Evolutionary conservation across 2,113 vertebrate species (phyloP).

Genomic region (Vidua macroura): DNA sequence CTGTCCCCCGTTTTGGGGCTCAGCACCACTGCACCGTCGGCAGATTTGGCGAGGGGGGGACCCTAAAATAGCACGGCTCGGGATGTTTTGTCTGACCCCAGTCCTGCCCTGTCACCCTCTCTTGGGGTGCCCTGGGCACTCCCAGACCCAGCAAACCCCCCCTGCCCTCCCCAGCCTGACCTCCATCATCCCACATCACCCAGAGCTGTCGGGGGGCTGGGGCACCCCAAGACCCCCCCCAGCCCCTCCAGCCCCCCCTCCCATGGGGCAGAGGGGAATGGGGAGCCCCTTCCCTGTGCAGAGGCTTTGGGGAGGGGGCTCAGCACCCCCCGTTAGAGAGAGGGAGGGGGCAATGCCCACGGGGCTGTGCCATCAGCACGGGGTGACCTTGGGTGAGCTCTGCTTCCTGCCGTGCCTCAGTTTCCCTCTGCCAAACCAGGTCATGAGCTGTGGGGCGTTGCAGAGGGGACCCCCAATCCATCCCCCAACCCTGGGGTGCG

Average conservation of each 20-base stretch:
- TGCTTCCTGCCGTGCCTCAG: neutral
- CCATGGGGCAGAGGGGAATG: neutral
- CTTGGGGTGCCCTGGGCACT: neutral
- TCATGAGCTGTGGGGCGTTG: neutral
- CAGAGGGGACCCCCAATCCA: neutral
- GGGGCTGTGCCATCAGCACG: neutral
- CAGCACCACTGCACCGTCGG: rapidly evolving
- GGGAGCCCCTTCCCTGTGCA: rapidly evolving
- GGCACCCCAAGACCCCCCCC: neutral
- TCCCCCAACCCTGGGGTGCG: too few species aligned
- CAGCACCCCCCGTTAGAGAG: neutral
- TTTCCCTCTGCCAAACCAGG: neutral
- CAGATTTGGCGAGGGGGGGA: neutral
- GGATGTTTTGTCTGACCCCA: neutral
- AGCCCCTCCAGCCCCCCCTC: neutral
- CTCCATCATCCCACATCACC: neutral
- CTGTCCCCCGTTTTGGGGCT: neutral
- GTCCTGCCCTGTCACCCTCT: neutral
- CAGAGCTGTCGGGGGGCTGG: neutral
- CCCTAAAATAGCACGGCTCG: neutral
- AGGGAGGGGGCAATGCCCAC: neutral
- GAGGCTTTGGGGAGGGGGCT: neutral
- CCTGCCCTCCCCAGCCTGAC: neutral
- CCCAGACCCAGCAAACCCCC: neutral
- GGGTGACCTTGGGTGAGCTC: slow-evolving; percentile 36